These are phyloP conservation scores for Drosophila subobscura DNA, from an alignment of 1,140 invertebrate species.

Conservation along the genomic window DNA sequence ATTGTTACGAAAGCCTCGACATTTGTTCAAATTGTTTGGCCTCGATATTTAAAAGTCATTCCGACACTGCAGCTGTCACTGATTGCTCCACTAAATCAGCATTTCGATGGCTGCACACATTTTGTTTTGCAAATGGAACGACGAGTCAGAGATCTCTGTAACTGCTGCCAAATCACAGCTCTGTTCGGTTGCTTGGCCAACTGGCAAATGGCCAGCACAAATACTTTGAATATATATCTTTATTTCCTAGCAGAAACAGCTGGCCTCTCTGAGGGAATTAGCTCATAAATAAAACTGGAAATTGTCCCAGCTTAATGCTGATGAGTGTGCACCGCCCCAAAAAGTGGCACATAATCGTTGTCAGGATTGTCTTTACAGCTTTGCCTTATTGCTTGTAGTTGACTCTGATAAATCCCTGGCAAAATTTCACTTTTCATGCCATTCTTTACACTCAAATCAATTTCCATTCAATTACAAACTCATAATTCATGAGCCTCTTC, in stretches of 20 bases:
- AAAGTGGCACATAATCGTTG: too few relatives aligned
- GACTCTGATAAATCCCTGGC: background rate
- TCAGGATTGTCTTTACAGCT: too few relatives aligned
- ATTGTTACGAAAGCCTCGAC: constrained; percentile 19
- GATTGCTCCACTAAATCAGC: constrained; percentile 74
- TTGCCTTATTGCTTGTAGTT: background rate
- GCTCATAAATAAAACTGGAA: constrained; percentile 56
- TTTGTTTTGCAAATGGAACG: constrained; percentile 74
- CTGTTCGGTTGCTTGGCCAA: constrained; percentile 46
- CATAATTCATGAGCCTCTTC: constrained; percentile 42
- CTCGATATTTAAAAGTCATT: constrained; percentile 28
- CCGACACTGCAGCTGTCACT: constrained; percentile 69
- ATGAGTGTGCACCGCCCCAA: background rate
- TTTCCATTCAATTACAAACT: constrained; percentile 41
- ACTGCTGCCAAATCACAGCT: constrained; percentile 63
- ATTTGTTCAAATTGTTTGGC: constrained; percentile 15
- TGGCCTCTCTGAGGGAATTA: constrained; percentile 44
- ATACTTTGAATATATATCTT: constrained; percentile 46
- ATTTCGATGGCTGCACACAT: constrained; percentile 53
- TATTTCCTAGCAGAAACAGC: constrained; percentile 35
- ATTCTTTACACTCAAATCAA: constrained; percentile 23
- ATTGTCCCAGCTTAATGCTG: constrained; percentile 31
- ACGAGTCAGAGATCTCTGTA: constrained; percentile 51
- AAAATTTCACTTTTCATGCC: constrained; percentile 27
- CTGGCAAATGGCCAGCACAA: constrained; percentile 59